Conservation (phyloP, 2,113 vertebrate species). For the Trachemys scripta region DNA sequence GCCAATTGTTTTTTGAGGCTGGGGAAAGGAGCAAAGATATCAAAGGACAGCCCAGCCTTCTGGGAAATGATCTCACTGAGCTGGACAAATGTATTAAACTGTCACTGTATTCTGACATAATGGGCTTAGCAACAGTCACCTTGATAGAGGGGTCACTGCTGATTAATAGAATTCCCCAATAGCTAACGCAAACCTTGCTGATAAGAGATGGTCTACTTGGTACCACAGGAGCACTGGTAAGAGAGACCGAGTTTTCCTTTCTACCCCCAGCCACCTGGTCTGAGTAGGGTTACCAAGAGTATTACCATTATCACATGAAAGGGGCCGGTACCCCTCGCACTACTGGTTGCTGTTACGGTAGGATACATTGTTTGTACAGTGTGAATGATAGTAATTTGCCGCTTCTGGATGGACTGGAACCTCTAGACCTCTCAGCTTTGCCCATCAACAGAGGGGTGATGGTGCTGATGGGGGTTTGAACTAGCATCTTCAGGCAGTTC, state of each 20-base stretch:
- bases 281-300: background rate
- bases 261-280: background rate
- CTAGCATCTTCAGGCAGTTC: too few species aligned
- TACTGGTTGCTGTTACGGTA: background rate
- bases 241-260: background rate
- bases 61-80: conserved; percentile 53
- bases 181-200: background rate
- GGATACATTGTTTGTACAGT: background rate
- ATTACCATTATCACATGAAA: background rate
- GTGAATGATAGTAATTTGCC: background rate
- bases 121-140: conserved; percentile 14
- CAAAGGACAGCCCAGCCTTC: conserved; percentile 56
- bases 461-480: too few species aligned
- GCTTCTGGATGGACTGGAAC: background rate
- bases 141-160: background rate
- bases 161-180: background rate
- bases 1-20: conserved; percentile 51
- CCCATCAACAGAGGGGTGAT: background rate
- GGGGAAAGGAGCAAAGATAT: conserved; percentile 49
- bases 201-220: background rate
- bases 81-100: conserved; percentile 55
- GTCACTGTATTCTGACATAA: conserved; percentile 29
- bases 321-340: background rate
- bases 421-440: background rate
- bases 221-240: background rate